phyloP scores from a whole-genome alignment of 2,797 vertebrate species.

The Acanthurus lineatus region DNA sequence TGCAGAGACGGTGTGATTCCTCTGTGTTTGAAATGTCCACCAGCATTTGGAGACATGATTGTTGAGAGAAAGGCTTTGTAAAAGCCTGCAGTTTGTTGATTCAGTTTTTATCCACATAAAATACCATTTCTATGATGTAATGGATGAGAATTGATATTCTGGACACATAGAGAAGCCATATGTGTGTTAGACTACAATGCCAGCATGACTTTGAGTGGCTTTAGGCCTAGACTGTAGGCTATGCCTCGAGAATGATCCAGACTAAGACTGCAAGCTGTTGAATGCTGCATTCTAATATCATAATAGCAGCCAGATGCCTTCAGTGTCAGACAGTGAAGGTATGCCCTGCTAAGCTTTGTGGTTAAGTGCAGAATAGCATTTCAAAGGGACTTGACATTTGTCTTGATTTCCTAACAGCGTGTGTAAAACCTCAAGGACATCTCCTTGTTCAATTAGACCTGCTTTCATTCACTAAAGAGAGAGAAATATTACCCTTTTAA shows the following conservation, averaged over 20 bases:
- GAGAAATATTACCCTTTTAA: not conserved
- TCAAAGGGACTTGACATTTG: conserved; percentile 28
- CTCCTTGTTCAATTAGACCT: conserved; percentile 20
- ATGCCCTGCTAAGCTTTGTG: conserved; percentile 34
- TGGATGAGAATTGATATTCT: conserved; percentile 69
- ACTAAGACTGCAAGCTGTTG: conserved; percentile 68
- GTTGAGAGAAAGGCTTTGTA: conserved; percentile 17
- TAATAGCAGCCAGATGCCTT: conserved; percentile 65
- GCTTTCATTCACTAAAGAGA: conserved; percentile 15
- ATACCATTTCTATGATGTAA: conserved; percentile 74
- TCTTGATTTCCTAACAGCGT: conserved; percentile 32
- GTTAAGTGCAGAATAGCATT: conserved; percentile 34
- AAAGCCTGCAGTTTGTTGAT: conserved; percentile 63
- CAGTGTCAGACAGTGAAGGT: conserved; percentile 57
- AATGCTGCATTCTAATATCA: conserved; percentile 65
- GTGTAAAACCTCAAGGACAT: conserved; percentile 49
- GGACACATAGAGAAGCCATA: conserved; percentile 65
- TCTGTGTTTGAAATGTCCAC: conserved; percentile 54
- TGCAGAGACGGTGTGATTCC: conserved; percentile 64
- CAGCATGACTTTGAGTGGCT: conserved; percentile 55
- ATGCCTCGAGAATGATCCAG: conserved; percentile 51
- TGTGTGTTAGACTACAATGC: conserved; percentile 59
- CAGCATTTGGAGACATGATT: conserved; percentile 41
- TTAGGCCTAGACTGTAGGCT: conserved; percentile 54
- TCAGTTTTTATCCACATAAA: conserved; percentile 47